Evolutionary conservation across 30 jellyfish, hydroid and myxozoan genomes (phyloP).

Genomic region (Aurelia sp.): DNA sequence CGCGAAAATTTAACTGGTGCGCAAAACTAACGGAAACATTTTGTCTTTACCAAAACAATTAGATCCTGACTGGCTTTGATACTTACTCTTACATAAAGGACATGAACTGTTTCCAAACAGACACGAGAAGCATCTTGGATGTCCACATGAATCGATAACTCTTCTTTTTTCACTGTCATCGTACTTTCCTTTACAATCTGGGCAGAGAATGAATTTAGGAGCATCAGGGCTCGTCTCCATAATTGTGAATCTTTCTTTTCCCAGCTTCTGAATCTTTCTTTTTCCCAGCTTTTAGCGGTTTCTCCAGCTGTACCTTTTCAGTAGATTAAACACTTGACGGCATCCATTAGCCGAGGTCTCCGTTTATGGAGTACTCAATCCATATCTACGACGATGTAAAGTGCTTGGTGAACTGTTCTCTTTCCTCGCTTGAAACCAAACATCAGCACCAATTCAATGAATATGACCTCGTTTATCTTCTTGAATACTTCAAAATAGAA

Average conservation of each 20-base stretch:
- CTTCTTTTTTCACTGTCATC: slow-evolving; percentile 49
- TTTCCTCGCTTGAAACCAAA: slow-evolving; percentile 10
- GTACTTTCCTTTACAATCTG: slow-evolving; percentile 48
- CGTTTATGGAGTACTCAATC: neutral
- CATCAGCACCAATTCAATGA: neutral
- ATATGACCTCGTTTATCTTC: slow-evolving; percentile 32
- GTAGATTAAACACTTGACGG: neutral
- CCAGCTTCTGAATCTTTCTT: too few species aligned
- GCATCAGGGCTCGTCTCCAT: slow-evolving; percentile 19
- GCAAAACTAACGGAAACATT: too few species aligned
- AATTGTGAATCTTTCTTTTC: neutral
- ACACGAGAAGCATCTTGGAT: slow-evolving; percentile 72
- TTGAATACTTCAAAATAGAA: slow-evolving; percentile 16
- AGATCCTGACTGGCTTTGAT: neutral
- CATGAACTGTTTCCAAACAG: slow-evolving; percentile 30
- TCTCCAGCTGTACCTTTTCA: neutral
- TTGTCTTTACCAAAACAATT: too few species aligned
- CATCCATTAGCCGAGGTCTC: neutral
- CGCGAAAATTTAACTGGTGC: too few species aligned
- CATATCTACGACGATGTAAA: neutral
- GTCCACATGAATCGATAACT: slow-evolving; percentile 77
- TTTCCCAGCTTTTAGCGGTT: neutral
- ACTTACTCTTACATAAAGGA: slow-evolving; percentile 67
- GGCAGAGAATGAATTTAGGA: slow-evolving; percentile 69
- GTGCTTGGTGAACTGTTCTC: too few species aligned